phyloP scores from a whole-genome alignment of 2,113 vertebrate genomes.

The Centropristis striata region DNA sequence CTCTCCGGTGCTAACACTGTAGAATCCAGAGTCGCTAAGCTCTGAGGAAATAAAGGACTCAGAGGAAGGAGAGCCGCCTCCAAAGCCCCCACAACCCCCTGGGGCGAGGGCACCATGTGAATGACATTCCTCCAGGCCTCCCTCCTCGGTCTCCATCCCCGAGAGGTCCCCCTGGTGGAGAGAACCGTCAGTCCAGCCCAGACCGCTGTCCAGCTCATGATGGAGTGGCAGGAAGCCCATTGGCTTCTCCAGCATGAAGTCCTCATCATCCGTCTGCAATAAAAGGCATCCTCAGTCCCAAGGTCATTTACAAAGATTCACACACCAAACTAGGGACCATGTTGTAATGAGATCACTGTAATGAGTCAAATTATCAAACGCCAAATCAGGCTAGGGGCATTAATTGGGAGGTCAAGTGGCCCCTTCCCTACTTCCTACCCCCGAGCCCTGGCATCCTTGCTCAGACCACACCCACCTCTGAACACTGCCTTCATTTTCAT shows the following conservation, averaged over 20 bases:
- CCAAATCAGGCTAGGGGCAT: too few species aligned
- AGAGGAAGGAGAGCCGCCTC: conserved; percentile 73
- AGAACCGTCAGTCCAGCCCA: conserved; percentile 84
- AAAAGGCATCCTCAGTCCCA: conserved; percentile 8
- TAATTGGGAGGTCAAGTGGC: too few species aligned
- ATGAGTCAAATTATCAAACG: too few species aligned
- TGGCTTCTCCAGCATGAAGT: conserved; percentile 78
- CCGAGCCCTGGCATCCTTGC: too few species aligned
- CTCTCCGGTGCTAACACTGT: conserved; percentile 84
- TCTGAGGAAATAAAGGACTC: conserved; percentile 84
- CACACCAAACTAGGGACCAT: neutral
- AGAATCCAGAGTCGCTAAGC: conserved; percentile 85
- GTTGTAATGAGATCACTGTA: too few species aligned
- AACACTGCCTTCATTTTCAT: too few species aligned
- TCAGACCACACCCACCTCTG: too few species aligned
- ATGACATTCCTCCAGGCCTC: conserved; percentile 83
- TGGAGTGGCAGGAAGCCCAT: conserved; percentile 79
- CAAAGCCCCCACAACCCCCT: conserved; percentile 70
- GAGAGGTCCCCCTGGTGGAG: conserved; percentile 85
- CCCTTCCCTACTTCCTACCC: too few species aligned
- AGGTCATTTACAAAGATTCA: neutral
- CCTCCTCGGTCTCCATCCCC: conserved; percentile 83
- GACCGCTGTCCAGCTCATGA: conserved; percentile 85
- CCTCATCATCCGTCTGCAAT: conserved; percentile 81
- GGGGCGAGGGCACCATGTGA: conserved; percentile 60